These are phyloP conservation scores for Polyodon spathula DNA, from an alignment of 2,113 vertebrate species.

Conservation along the genomic window DNA sequence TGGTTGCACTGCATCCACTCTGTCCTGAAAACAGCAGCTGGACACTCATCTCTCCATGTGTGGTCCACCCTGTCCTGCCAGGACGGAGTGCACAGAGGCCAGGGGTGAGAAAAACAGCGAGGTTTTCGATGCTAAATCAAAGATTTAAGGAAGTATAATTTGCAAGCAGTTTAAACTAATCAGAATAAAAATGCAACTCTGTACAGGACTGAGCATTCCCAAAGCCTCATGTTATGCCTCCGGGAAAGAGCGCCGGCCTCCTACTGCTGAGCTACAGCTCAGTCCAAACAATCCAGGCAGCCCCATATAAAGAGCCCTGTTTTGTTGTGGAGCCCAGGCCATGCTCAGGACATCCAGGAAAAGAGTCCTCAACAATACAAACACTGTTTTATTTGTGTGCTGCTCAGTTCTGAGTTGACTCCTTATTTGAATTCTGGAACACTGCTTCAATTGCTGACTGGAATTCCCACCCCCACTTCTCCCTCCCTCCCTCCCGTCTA, in stretches of 20 bases:
- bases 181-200: too few species aligned
- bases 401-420: not conserved
- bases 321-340: not conserved
- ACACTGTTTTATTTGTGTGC: constrained; percentile 12
- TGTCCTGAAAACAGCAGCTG: too few species aligned
- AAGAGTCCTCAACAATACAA: not conserved
- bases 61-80: too few species aligned
- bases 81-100: too few species aligned
- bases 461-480: not conserved
- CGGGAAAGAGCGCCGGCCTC: not conserved
- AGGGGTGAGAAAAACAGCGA: too few species aligned
- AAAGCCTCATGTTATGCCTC: not conserved
- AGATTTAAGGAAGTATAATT: too few species aligned
- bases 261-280: not conserved
- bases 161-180: too few species aligned
- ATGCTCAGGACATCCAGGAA: not conserved
- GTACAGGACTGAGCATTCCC: not conserved
- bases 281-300: not conserved
- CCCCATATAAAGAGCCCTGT: not conserved
- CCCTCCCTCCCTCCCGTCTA: not conserved
- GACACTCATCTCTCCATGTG: too few species aligned
- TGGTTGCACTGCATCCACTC: too few species aligned
- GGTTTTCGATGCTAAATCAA: too few species aligned
- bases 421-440: not conserved
- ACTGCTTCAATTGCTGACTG: not conserved